Evolutionary conservation across 1,140 invertebrate species (phyloP), one percentile per base, ranked within the genome.

Genomic region (Phthorimaea operculella): DNA sequence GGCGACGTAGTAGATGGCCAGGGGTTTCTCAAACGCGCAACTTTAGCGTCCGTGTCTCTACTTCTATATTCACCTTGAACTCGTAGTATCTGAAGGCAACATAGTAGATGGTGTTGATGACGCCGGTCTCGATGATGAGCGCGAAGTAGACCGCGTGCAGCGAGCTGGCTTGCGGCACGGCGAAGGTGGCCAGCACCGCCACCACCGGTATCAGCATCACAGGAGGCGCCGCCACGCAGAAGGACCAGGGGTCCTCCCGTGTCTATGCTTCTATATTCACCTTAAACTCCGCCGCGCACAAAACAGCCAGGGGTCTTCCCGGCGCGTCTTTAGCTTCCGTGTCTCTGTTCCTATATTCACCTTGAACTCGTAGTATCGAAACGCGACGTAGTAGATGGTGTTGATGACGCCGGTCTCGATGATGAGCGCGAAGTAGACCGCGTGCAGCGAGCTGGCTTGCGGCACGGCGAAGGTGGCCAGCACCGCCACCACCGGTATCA

Each of bases 151-250:
- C 63, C 0, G 67, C 70, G 51, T 76, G 67, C 9, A 79, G 63
- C 0, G 75, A 58, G 71, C 67, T 75, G 4, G 67, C 60, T 8
- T 68, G 66, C 8, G 78, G 78, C 18, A 74, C 70, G 10, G 75
- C 76, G 54, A 81, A 79, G 54, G 61, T 67, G 48, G 70, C 65
- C 11, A 82, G 55, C 18, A 69, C 57, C 15, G 79, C 60, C 36
- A 77, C 68, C 0, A 74, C 62, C 5, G 76, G 79, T 51, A 85
- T 62, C 56, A 82, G 65, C 59, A 76, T 55, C 51, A 79, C 52
- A n/a, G 81, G 74, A 0, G 90, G 90, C 63, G 90, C 90, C 7
- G 89, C 88, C 60, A 91, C 90, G 36, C 89, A 88, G 55, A 74
- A 51, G 7, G 76, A 70, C 42, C 68, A 78, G 15, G 72, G 65